Evolutionary conservation across 1,140 invertebrate species (phyloP), one percentile per base, ranked within the genome.

Genomic region (Drosophila pseudoananassae): DNA sequence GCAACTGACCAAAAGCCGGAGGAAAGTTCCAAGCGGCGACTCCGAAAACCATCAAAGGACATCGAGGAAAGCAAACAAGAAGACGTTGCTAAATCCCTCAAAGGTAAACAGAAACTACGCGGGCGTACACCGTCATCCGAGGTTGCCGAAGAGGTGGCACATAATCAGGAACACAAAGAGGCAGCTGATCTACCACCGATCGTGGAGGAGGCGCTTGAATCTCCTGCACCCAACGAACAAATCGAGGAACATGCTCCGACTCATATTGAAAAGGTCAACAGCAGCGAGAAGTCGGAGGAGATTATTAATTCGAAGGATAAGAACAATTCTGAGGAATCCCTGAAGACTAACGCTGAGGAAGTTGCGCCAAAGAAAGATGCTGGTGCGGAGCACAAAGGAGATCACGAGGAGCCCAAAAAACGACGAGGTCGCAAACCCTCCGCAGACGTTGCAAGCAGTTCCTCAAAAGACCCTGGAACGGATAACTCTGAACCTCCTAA

Each of bases 361-460:
- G 33, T 38, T 7, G 14, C 8, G 6, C 2, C 10, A 1, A n/a
- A 63, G 25, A 29, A 25, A 1, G 33, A 36, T 36, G 33, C 33
- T 36, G 10, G 33, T 36, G 10, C 10, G 4, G 25, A 50, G 14
- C 27, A 43, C 17, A 2, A 29, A 49, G 31, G 31, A 47, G 17
- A 10, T 20, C 15, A 0, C 2, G 8, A 12, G 0, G 36, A 33
- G 10, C 33, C 9, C 31, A 5, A 47, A 1, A 68, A 40, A 14
- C 69, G 57, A 1, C 59, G 54, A 7, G 50, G 15, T 15, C 56
- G 52, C 3, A 66, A 31, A 1, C 29, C 45, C 0, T 61, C 76
- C 9, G 49, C n/a, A 14, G 47, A 74, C 3, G 17, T 20, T 12
- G 45, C 33, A 6, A 51, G 7, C 15, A 38, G 15, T 12, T 15